These are phyloP conservation scores for Gryllus longicercus DNA, from an alignment of 2,888 invertebrate genomes.

Conservation along the genomic window DNA sequence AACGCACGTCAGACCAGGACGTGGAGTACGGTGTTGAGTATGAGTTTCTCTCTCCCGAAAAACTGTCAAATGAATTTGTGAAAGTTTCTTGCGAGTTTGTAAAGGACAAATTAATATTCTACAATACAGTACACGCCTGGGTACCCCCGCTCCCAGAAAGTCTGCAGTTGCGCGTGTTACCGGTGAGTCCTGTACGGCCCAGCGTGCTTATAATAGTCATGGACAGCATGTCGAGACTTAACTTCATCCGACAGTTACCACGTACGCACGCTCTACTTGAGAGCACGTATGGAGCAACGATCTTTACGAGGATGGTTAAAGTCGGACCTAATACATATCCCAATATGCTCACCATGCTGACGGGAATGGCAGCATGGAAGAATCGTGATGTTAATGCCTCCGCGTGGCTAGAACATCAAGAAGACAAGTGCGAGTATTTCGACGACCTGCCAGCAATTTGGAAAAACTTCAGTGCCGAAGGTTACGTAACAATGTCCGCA, in stretches of 20 bases:
- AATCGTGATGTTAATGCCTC: neutral
- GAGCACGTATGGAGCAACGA: conserved; percentile 42
- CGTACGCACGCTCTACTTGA: conserved; percentile 43
- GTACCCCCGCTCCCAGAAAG: conserved; percentile 21
- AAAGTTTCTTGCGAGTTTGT: neutral
- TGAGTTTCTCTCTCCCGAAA: conserved; percentile 26
- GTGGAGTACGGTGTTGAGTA: too few species aligned
- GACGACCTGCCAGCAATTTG: conserved; percentile 48
- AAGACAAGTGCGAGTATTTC: conserved; percentile 36
- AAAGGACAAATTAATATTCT: conserved; percentile 26
- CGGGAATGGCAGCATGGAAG: conserved; percentile 41
- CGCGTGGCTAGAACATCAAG: neutral
- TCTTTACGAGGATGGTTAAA: conserved; percentile 46
- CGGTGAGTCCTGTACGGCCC: neutral
- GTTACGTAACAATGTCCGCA: conserved; percentile 41
- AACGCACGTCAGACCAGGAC: too few species aligned
- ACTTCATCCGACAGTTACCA: conserved; percentile 46
- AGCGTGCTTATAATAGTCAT: conserved; percentile 47
- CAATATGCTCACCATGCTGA: conserved; percentile 48
- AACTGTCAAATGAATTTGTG: conserved; percentile 23
- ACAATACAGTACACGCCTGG: conserved; percentile 35
- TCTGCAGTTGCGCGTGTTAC: neutral
- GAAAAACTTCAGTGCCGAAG: conserved; percentile 45
- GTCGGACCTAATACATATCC: conserved; percentile 52
- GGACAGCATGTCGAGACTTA: conserved; percentile 47